phyloP scores from a whole-genome alignment of 2,113 vertebrate species.

The Hypocryptadius cinnamomeus region DNA sequence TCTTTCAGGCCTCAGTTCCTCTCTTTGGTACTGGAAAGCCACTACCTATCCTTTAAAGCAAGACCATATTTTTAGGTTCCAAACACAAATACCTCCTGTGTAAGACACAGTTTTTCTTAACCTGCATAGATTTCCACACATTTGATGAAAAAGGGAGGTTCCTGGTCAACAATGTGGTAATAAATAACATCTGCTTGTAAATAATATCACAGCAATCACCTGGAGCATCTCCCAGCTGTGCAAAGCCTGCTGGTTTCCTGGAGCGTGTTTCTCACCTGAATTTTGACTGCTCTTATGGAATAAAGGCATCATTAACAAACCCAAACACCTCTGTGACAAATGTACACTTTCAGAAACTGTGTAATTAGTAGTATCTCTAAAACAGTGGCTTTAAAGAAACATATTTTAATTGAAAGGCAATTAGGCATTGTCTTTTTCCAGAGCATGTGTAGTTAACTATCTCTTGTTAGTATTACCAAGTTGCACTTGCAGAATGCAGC shows the following conservation, averaged over 20 bases:
- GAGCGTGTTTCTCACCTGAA: not conserved
- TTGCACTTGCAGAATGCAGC: not conserved
- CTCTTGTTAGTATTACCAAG: not conserved
- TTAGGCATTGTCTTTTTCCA: not conserved
- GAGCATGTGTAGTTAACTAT: not conserved
- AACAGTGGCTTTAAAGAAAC: not conserved
- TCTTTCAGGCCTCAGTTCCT: not conserved
- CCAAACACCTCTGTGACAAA: not conserved
- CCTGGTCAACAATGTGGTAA: not conserved
- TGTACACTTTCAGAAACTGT: not conserved
- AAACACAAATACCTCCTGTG: not conserved
- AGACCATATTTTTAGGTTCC: not conserved
- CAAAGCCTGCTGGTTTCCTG: not conserved
- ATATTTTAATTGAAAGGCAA: not conserved
- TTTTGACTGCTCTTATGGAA: not conserved
- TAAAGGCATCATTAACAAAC: not conserved
- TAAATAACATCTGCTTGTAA: not conserved
- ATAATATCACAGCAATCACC: not conserved
- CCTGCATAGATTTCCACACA: not conserved
- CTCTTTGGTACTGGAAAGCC: not conserved
- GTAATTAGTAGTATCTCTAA: not conserved
- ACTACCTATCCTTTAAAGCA: not conserved
- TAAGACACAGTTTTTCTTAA: not conserved
- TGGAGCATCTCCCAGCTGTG: not conserved
- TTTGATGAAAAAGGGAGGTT: not conserved